phyloP scores from a whole-genome alignment of 2,888 invertebrate species.

The Zele albiditarsus region DNA sequence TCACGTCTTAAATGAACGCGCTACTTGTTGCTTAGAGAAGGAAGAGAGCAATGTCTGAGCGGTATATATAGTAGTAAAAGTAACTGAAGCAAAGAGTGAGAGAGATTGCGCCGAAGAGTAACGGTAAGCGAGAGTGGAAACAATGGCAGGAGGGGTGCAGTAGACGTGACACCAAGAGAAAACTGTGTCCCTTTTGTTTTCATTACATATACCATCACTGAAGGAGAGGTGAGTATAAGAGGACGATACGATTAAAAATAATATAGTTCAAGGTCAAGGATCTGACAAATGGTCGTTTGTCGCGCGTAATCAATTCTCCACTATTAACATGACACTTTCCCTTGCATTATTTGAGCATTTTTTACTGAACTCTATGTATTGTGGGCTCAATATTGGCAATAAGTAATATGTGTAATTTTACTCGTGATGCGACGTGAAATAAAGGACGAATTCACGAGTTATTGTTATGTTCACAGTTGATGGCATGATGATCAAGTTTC shows the following conservation, averaged over 20 bases:
- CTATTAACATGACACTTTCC: no score
- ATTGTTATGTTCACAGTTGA: no score
- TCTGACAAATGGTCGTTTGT: constrained; percentile 43
- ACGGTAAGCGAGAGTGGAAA: constrained; percentile 45
- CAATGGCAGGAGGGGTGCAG: constrained; percentile 39
- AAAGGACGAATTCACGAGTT: no score
- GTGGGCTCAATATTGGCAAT: no score
- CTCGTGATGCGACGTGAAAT: no score
- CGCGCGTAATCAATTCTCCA: constrained; percentile 22
- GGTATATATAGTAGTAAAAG: constrained; percentile 51
- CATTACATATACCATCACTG: constrained; percentile 57
- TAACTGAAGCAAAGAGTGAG: constrained; percentile 51
- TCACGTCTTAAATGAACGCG: constrained; percentile 73
- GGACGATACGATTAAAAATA: constrained; percentile 72
- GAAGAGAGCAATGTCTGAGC: constrained; percentile 52
- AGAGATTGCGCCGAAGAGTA: constrained; percentile 46
- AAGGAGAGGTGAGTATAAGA: constrained; percentile 58
- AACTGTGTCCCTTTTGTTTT: constrained; percentile 72
- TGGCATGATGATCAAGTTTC: no score
- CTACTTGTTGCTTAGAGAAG: constrained; percentile 71
- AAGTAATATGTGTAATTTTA: no score
- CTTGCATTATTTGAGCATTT: no score
- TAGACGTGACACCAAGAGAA: constrained; percentile 58
- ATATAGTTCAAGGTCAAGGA: constrained; percentile 69
- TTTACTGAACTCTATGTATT: no score